phyloP scores from a whole-genome alignment of 2,797 vertebrate genomes.

The Sternarchorhynchus goeldii region DNA sequence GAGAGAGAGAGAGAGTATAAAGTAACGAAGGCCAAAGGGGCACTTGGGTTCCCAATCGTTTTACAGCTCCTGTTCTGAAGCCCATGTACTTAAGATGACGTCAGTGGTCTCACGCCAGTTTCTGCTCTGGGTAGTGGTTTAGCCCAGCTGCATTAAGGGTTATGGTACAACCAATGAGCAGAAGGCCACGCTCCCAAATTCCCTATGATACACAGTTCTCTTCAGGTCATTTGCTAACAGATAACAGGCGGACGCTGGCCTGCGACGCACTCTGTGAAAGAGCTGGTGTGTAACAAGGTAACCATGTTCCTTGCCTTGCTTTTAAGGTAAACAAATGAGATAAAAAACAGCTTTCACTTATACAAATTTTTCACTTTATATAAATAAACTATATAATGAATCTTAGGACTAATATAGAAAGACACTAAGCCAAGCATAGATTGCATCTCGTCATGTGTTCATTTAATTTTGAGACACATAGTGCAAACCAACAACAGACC shows the following conservation, averaged over 20 bases:
- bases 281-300: neutral
- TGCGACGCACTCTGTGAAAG: neutral
- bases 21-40: conserved; percentile 87
- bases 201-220: conserved; percentile 87
- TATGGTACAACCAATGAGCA: conserved; percentile 80
- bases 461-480: no score
- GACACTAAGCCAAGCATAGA: no score
- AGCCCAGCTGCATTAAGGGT: conserved; percentile 82
- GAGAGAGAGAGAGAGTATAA: conserved; percentile 21
- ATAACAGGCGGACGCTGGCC: neutral
- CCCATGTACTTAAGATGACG: conserved; percentile 92
- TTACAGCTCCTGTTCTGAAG: conserved; percentile 84
- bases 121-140: conserved; percentile 88
- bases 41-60: conserved; percentile 83
- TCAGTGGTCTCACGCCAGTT: conserved; percentile 91
- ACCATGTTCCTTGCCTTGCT: neutral
- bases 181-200: conserved; percentile 87
- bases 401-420: no score
- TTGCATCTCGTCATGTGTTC: no score
- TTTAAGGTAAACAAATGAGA: neutral
- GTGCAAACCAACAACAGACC: no score
- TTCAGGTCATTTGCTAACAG: conserved; percentile 75
- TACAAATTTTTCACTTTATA: no score
- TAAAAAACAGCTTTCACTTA: no score
- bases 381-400: no score